Evolutionary conservation across 2,113 vertebrate species (phyloP).

Genomic region (Lepisosteus osseus): DNA sequence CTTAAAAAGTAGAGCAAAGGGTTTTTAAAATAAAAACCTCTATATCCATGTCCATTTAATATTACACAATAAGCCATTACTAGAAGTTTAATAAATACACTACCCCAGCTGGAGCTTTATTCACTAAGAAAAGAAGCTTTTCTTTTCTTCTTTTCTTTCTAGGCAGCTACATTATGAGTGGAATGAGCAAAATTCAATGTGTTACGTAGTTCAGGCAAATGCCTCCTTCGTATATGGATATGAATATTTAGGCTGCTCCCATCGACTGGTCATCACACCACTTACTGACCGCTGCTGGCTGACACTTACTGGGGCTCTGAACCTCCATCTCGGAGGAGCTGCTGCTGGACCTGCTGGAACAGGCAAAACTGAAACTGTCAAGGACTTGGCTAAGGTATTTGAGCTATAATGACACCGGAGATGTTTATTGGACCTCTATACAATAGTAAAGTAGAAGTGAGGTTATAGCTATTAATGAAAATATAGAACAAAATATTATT

Average conservation of each 20-base stretch:
- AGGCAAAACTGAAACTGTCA: conserved; percentile 61
- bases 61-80: background rate
- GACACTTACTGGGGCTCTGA: conserved; percentile 49
- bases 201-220: conserved; percentile 51
- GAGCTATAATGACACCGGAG: background rate
- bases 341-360: conserved; percentile 50
- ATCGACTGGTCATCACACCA: conserved; percentile 55
- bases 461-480: too few relatives aligned
- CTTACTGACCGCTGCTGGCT: conserved; percentile 63
- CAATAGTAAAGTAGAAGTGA: background rate
- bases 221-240: conserved; percentile 56
- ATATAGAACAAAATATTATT: too few relatives aligned
- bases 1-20: too few relatives aligned
- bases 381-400: conserved; percentile 59
- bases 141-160: conserved; percentile 3
- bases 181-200: conserved; percentile 49
- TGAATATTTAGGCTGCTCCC: conserved; percentile 62
- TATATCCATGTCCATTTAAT: background rate
- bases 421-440: background rate
- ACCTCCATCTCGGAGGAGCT: conserved; percentile 55
- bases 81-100: background rate
- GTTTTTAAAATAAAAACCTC: background rate
- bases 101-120: too few relatives aligned
- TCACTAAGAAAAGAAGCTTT: too few relatives aligned
- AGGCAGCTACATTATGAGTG: conserved; percentile 61